Evolutionary conservation across 2,113 vertebrate genomes (phyloP).

Genomic region (Caretta caretta): DNA sequence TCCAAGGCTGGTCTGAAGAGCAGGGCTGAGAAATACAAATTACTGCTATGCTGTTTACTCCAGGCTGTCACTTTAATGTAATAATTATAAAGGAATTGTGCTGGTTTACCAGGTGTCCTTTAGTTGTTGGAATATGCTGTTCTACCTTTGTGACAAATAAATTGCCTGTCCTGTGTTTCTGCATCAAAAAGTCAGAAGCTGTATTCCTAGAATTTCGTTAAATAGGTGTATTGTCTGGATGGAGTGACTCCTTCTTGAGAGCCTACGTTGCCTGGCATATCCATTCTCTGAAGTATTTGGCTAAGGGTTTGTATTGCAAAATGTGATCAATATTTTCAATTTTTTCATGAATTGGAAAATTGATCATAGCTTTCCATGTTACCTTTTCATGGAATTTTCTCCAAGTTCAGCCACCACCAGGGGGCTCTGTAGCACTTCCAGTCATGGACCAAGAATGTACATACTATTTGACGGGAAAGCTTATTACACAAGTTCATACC

Average conservation of each 20-base stretch:
- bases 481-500: neutral
- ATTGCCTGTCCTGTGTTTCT: neutral
- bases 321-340: accelerated
- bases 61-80: slow-evolving; percentile 35
- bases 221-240: neutral
- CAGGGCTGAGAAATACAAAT: slow-evolving; percentile 22
- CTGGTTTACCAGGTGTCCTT: neutral
- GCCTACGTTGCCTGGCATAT: neutral
- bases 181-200: neutral
- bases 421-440: neutral
- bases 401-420: slow-evolving; percentile 30
- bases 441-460: neutral
- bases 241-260: neutral
- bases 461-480: neutral
- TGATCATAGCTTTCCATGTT: neutral
- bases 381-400: neutral
- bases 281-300: neutral
- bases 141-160: neutral
- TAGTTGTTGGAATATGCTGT: slow-evolving; percentile 10
- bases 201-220: neutral
- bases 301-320: neutral
- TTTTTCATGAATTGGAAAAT: neutral
- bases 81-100: neutral
- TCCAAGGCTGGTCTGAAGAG: neutral
- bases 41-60: slow-evolving; percentile 35